These are phyloP conservation scores for Mesocricetus auratus DNA, from an alignment of 2,113 vertebrate genomes.

Conservation along the genomic window DNA sequence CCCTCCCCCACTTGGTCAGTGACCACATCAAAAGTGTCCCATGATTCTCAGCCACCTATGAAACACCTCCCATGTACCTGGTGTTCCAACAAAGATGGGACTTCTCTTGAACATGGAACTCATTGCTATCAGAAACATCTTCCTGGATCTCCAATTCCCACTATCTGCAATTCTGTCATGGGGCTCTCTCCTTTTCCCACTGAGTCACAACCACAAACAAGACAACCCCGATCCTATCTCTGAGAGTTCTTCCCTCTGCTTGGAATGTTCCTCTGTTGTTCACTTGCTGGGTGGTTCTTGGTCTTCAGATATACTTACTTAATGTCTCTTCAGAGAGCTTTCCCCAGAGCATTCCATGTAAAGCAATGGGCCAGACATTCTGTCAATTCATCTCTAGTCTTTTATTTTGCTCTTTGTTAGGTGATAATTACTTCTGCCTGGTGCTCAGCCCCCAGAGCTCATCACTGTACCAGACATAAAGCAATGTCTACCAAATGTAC, in stretches of 20 bases:
- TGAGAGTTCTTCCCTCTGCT: not conserved
- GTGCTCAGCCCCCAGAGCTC: not conserved
- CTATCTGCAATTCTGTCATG: not conserved
- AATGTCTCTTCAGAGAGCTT: conserved; percentile 20
- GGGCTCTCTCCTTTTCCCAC: not conserved
- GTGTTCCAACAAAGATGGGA: not conserved
- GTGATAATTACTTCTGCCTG: conserved; percentile 4
- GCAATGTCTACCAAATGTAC: conserved; percentile 25
- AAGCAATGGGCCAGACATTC: not conserved
- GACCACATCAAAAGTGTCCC: not conserved
- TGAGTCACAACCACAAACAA: not conserved
- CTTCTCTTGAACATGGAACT: not conserved
- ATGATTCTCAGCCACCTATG: not conserved
- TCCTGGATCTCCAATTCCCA: not conserved
- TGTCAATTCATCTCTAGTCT: not conserved
- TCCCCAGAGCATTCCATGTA: not conserved
- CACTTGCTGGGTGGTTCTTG: not conserved
- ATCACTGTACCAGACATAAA: conserved; percentile 17
- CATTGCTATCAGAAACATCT: not conserved
- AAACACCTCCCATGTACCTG: not conserved
- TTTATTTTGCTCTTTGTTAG: not conserved
- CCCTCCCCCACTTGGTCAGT: not conserved
- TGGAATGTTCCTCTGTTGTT: not conserved
- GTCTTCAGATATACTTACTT: not conserved
- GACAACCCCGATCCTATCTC: not conserved